Conservation (phyloP, 2,113 vertebrate species). For the Pungitius pungitius region DNA sequence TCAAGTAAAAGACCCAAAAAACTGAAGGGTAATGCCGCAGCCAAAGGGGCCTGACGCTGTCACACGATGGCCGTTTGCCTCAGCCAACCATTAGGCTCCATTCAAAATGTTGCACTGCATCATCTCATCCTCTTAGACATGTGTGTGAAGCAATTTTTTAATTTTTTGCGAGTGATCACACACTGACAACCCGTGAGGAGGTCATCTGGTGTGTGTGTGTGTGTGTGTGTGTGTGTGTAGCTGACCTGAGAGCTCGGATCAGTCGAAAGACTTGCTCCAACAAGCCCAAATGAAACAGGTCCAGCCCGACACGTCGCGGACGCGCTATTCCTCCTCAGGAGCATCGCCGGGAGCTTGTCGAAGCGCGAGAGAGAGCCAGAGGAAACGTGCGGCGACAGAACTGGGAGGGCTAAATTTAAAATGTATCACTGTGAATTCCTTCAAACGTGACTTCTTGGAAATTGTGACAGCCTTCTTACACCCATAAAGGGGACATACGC, state of each 20-base stretch:
- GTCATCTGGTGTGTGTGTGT: background rate
- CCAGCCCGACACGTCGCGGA: background rate
- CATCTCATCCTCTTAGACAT: background rate
- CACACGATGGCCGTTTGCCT: too few relatives aligned
- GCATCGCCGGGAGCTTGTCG: background rate
- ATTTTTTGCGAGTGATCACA: too few relatives aligned
- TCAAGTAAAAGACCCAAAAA: background rate
- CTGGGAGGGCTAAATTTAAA: too few relatives aligned
- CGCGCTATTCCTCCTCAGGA: background rate
- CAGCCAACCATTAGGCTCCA: background rate
- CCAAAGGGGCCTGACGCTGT: too few relatives aligned
- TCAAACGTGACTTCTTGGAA: too few relatives aligned
- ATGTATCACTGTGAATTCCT: too few relatives aligned
- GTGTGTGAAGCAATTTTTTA: too few relatives aligned
- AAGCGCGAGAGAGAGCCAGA: background rate
- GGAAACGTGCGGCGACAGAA: too few relatives aligned
- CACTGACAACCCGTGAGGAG: background rate
- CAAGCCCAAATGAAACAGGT: slow-evolving; percentile 1
- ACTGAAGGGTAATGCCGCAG: background rate
- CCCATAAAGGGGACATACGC: background rate
- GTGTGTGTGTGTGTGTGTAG: background rate
- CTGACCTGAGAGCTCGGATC: background rate
- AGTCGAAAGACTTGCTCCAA: background rate
- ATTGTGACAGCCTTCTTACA: too few relatives aligned
- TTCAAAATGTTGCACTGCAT: background rate